These are phyloP conservation scores for Neopipo cinnamomea DNA, from an alignment of 2,113 vertebrate species.

Conservation along the genomic window DNA sequence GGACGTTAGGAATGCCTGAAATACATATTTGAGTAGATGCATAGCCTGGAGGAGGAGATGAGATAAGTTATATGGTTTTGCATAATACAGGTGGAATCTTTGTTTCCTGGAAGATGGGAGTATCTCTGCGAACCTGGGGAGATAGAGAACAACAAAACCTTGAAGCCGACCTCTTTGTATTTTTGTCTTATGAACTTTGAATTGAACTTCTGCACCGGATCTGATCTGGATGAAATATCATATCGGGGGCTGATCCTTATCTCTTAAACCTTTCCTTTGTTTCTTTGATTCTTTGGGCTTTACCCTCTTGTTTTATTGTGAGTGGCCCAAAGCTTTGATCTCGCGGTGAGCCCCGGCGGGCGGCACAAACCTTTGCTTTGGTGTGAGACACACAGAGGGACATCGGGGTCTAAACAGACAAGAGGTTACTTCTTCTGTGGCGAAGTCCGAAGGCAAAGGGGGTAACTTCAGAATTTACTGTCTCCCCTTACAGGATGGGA, in stretches of 20 bases:
- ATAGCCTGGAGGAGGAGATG: conserved; percentile 30
- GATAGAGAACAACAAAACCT: conserved; percentile 38
- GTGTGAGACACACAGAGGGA: conserved; percentile 59
- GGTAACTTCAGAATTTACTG: conserved; percentile 73
- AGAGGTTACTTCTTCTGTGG: conserved; percentile 73
- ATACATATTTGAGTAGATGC: conserved; percentile 11
- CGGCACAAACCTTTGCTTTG: conserved; percentile 71
- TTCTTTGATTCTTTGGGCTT: conserved; percentile 89
- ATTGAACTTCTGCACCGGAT: conserved; percentile 89
- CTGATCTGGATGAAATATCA: conserved; percentile 96
- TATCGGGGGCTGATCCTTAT: conserved; percentile 95
- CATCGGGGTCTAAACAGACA: conserved; percentile 64
- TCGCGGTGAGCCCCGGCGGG: conserved; percentile 77
- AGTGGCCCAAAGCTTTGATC: conserved; percentile 89
- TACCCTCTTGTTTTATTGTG: conserved; percentile 85
- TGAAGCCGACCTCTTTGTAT: conserved; percentile 71
- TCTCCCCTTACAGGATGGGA: conserved; percentile 75
- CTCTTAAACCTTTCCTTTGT: conserved; percentile 98
- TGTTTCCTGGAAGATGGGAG: conserved; percentile 65
- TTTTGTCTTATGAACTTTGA: conserved; percentile 79
- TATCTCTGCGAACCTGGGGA: background rate
- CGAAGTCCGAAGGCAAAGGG: conserved; percentile 63
- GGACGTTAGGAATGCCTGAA: conserved; percentile 46
- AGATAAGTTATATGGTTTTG: background rate
- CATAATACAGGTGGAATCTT: background rate